Evolutionary conservation across 2,113 vertebrate genomes (phyloP), one percentile per base, ranked within the genome.

Genomic region (Telmatochromis brachygnathus): DNA sequence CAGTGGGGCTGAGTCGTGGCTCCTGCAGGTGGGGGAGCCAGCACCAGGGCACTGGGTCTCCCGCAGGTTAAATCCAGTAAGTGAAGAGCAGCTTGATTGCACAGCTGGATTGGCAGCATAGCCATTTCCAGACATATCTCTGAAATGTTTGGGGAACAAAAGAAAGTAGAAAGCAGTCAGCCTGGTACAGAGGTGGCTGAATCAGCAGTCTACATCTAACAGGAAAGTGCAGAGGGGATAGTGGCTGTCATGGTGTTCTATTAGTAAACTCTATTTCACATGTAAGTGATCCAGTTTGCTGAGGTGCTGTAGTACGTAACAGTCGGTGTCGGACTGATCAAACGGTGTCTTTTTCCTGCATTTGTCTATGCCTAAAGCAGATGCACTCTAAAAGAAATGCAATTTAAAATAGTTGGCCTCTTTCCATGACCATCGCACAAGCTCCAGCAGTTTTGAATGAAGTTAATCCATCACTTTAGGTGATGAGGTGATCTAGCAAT

Each of bases 381-480:
- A 82, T 47, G 21, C 9, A 17, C 39, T 58, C 1, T 81, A 53
- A 65, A 65, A 82, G 17, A 65, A 79, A 9, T 56, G 5, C 37
- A 70, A 33, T n/a, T 19, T 81, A 42, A 39, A 88, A 39, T 19
- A 75, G 49, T 5, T 28, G 33, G 11, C 77, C 35, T 86, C 37
- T 30, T n/a, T 35, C 65, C 47, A 3, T 35, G 53, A 84, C 60
- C 54, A 26, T 21, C 47, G 53, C 84, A 81, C 65, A 82, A 87
- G 45, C 84, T 55, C 81, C 89, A 86, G 49, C 39, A 28, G 75
- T 35, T 87, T 17, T 53, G 9, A 87, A 84, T 81, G 14, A 90
- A 77, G 77, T 84, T 68, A 81, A 87, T 91, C 89, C 90, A 88
- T 93, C 90, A 86, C 23, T 9, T 79, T 7, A 6, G 37, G 35